These are phyloP conservation scores for Mus musculus DNA, from an alignment of 2,113 vertebrate genomes.

Conservation along the genomic window DNA sequence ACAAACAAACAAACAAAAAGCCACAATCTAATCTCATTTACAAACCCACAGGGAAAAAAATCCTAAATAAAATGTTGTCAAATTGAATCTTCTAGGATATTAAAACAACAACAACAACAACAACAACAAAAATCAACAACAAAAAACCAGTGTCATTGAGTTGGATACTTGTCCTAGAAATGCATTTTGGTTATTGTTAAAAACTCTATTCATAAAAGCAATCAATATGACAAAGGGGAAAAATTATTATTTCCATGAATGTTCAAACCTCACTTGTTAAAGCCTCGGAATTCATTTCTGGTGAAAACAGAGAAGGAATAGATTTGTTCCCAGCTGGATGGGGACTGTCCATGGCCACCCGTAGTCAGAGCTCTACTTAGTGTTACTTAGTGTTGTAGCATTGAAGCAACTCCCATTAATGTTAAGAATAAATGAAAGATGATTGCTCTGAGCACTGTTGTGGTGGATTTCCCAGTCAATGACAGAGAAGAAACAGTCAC, in stretches of 20 bases:
- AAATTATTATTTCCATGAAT: conserved; percentile 8
- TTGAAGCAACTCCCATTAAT: not conserved
- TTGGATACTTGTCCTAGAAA: conserved; percentile 46
- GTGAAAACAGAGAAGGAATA: conserved; percentile 37
- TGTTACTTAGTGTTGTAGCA: not conserved
- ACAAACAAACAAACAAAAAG: not conserved
- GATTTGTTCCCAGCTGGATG: not conserved
- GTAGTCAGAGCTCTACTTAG: not conserved
- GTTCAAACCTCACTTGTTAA: conserved; percentile 34
- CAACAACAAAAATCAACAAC: too few relatives aligned
- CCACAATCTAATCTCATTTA: not conserved
- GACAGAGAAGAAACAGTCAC: conserved; percentile 26
- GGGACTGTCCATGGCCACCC: not conserved
- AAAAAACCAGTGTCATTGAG: not conserved
- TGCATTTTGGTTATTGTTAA: conserved; percentile 56
- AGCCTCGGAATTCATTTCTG: conserved; percentile 15
- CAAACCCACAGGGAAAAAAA: not conserved
- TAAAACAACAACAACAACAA: conserved; percentile 41
- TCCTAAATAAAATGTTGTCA: not conserved
- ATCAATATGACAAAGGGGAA: conserved; percentile 56
- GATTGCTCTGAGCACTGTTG: not conserved
- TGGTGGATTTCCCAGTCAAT: conserved; percentile 3
- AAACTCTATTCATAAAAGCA: conserved; percentile 63
- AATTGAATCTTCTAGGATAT: conserved; percentile 27
- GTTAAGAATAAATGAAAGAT: not conserved